Percentiles rank a stretch among this genome's conserved stretches.
Evolutionary conservation across 2,797 vertebrate species (phyloP).

Genomic region (Todus mexicanus): DNA sequence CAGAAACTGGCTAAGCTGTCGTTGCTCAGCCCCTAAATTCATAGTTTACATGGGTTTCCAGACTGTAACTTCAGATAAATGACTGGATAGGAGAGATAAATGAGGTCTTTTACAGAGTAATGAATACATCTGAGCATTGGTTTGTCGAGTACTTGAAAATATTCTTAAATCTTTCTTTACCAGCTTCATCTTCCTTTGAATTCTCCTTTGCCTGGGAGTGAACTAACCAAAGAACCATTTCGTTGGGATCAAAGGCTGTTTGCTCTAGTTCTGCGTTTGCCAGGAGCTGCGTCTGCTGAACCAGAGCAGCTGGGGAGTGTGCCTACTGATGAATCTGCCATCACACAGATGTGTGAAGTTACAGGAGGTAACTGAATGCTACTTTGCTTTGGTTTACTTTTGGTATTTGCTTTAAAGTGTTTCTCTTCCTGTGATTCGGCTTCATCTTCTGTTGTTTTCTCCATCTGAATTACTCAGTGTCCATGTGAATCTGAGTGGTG

Average conservation of each 20-base stretch:
- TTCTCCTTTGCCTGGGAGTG: conserved; percentile 95
- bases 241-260: conserved; percentile 99
- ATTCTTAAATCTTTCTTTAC: conserved; percentile 41
- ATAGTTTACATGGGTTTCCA: background rate
- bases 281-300: conserved; percentile 87
- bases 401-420: background rate
- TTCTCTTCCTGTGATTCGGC: background rate
- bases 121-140: background rate
- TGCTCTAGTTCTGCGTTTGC: conserved; percentile 92
- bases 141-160: background rate
- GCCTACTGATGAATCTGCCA: conserved; percentile 93
- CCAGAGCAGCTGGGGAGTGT: conserved; percentile 96
- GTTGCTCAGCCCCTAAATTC: background rate
- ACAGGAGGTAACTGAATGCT: conserved; percentile 87
- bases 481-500: background rate
- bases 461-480: background rate
- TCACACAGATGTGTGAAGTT: conserved; percentile 99
- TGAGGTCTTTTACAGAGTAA: background rate
- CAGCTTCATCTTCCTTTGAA: conserved; percentile 97
- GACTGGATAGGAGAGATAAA: background rate
- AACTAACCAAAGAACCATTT: conserved; percentile 98
- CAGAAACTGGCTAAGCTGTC: background rate
- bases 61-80: background rate
- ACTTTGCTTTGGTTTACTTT: background rate
- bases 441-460: background rate